Conservation (phyloP, 2,113 vertebrate genomes). For the Mesembrinibis cayennensis region DNA sequence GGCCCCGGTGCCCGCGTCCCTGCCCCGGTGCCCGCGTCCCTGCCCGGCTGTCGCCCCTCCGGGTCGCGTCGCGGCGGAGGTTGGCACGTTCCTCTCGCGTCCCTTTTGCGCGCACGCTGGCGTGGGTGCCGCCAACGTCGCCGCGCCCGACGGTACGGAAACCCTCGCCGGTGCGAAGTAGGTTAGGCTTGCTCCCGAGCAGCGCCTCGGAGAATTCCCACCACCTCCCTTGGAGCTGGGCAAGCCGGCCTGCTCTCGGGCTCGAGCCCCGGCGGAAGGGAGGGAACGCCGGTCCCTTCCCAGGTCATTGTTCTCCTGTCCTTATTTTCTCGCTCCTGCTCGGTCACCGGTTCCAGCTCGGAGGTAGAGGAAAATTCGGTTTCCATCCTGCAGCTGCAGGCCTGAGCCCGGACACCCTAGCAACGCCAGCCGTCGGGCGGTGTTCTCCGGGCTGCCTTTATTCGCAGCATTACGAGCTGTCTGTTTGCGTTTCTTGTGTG, state of each 20-base stretch:
- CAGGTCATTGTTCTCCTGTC: conserved; percentile 1
- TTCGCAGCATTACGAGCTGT: neutral
- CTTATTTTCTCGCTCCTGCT: neutral
- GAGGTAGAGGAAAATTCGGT: accelerated
- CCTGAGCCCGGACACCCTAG: neutral
- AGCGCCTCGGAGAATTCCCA: neutral
- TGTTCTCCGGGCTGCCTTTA: neutral
- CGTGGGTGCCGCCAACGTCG: accelerated
- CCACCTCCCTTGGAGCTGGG: accelerated
- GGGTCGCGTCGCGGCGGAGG: neutral
- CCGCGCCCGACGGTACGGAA: accelerated
- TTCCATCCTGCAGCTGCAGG: neutral
- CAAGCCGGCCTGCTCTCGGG: neutral
- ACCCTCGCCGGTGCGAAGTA: accelerated
- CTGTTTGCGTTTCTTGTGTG: neutral
- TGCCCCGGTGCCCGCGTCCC: too few species aligned
- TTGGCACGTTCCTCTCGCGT: too few species aligned
- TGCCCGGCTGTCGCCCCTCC: too few species aligned
- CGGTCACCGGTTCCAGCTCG: accelerated
- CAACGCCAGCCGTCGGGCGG: accelerated
- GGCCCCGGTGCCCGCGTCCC: too few species aligned
- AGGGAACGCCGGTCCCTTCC: neutral
- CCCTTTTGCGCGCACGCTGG: neutral
- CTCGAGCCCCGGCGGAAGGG: neutral
- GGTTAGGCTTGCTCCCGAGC: accelerated